Conservation (phyloP, 35 echinoderm and acorn worm species). For the Apostichopus parvimensis region DNA sequence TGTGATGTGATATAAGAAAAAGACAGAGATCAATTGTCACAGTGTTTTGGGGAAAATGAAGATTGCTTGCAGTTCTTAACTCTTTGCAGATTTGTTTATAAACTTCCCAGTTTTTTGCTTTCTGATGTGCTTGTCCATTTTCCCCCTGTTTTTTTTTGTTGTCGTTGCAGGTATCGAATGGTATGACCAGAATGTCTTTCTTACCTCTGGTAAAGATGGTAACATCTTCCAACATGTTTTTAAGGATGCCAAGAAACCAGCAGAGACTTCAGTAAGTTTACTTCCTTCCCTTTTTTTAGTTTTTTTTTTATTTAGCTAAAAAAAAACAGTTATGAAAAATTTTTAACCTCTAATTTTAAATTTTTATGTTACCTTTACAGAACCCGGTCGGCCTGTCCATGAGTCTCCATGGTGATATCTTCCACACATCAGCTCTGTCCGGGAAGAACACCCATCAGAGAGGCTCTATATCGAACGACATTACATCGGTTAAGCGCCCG, state of each 20-base stretch:
- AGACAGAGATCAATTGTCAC: too few relatives aligned
- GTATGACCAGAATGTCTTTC: slow-evolving; percentile 88
- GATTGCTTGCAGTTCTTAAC: too few relatives aligned
- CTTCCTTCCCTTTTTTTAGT: too few relatives aligned
- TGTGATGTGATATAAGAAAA: too few relatives aligned
- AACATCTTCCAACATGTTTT: slow-evolving; percentile 93
- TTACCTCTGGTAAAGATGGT: slow-evolving; percentile 86
- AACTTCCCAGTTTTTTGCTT: too few relatives aligned
- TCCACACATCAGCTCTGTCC: slow-evolving; percentile 46
- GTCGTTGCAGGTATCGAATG: slow-evolving; percentile 71
- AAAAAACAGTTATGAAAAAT: too few relatives aligned
- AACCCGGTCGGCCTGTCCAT: slow-evolving; percentile 91
- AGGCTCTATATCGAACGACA: not conserved
- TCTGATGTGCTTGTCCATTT: too few relatives aligned
- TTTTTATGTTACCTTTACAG: slow-evolving; percentile 51
- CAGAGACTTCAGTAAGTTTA: slow-evolving; percentile 50
- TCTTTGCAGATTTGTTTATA: too few relatives aligned
- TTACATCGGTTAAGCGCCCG: slow-evolving; percentile 56
- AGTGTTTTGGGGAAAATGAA: too few relatives aligned
- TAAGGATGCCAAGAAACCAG: slow-evolving; percentile 95
- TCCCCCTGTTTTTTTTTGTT: too few relatives aligned
- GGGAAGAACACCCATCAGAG: not conserved
- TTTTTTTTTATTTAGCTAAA: too few relatives aligned
- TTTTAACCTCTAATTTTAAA: too few relatives aligned
- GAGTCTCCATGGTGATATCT: slow-evolving; percentile 84